A percentile compares a stretch with the other conserved stretches of the same genome.
Conservation (phyloP, 2,113 vertebrate species). For the Kryptolebias marmoratus region DNA sequence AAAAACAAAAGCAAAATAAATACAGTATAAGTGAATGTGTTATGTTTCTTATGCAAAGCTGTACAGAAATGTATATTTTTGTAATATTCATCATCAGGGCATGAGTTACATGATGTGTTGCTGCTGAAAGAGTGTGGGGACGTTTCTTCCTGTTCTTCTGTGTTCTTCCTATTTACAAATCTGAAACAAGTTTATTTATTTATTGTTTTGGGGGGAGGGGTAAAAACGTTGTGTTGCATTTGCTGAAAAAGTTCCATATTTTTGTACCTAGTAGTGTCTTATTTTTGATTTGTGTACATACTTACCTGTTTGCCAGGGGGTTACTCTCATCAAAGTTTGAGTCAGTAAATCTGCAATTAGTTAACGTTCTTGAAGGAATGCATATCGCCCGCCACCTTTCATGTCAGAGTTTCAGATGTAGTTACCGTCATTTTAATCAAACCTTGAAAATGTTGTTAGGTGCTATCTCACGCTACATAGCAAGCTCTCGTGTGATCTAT, state of each 20-base stretch:
- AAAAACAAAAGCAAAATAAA: background rate
- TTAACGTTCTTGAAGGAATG: too few species aligned
- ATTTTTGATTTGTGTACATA: slow-evolving; percentile 53
- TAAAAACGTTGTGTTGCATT: slow-evolving; percentile 36
- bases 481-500: too few species aligned
- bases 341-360: background rate
- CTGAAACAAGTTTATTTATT: slow-evolving; percentile 29
- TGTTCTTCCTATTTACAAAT: slow-evolving; percentile 72
- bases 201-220: background rate
- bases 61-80: slow-evolving; percentile 85
- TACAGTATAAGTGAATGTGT: slow-evolving; percentile 44
- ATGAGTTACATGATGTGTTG: slow-evolving; percentile 73
- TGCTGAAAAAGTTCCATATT: slow-evolving; percentile 81
- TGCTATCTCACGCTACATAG: too few species aligned
- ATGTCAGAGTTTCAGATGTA: too few species aligned
- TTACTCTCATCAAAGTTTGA: background rate
- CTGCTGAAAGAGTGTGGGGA: slow-evolving; percentile 57
- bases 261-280: slow-evolving; percentile 72
- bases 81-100: slow-evolving; percentile 80
- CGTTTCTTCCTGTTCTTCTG: slow-evolving; percentile 65
- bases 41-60: slow-evolving; percentile 83
- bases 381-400: too few species aligned
- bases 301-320: slow-evolving; percentile 28
- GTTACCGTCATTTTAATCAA: too few species aligned
- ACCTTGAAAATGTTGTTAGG: too few species aligned